Evolutionary conservation across 1,140 invertebrate genomes (phyloP), one percentile per base, ranked within the genome.

Genomic region (Drosophila bifasciata): DNA sequence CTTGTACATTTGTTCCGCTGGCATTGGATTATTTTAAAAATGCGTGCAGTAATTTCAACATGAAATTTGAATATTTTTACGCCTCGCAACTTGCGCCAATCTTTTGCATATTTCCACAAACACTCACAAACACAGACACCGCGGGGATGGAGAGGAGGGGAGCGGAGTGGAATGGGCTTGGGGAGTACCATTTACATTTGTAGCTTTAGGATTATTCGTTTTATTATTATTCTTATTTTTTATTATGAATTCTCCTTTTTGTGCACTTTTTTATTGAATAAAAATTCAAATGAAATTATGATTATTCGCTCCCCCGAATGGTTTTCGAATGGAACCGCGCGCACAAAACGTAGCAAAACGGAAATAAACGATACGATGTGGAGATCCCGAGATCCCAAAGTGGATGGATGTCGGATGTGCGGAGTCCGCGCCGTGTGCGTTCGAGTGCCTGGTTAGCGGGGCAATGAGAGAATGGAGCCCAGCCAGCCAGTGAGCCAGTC

Each of bases 211-310:
- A 60, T 53, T 61, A 69, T 71, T 28, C 43, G 23, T 43, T 51
- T 71, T 66, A 46, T 23, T 66, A 41, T 51, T 41, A 28, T 61
- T 59, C 40, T 63, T 63, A 48, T 49, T 68, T 46, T 32, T 17
- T 57, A 19, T 55, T 49, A 59, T 51, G 28, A 50, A 49, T 67
- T 40, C n/a, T 32, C 66, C 50, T 83, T 83, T 61, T 80, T 80
- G 76, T 81, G 79, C 85, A 76, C 77, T 78, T 76, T 88, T 88
- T 88, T 77, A 86, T 86, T 81, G 81, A 74, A 75, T 77, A 78
- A 86, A 86, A 81, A 86, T 86, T 86, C 81, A 86, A 86, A 86
- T 84, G 49, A 67, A 75, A 67, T 53, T 62, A 56, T 49, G 61
- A 50, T 62, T 46, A 21, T 21, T 21, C 19, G 19, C 19, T 48